Percentiles rank a stretch among this genome's conserved stretches.
These are phyloP conservation scores for Limenitis camilla DNA, from an alignment of 2,888 invertebrate species.

Conservation along the genomic window DNA sequence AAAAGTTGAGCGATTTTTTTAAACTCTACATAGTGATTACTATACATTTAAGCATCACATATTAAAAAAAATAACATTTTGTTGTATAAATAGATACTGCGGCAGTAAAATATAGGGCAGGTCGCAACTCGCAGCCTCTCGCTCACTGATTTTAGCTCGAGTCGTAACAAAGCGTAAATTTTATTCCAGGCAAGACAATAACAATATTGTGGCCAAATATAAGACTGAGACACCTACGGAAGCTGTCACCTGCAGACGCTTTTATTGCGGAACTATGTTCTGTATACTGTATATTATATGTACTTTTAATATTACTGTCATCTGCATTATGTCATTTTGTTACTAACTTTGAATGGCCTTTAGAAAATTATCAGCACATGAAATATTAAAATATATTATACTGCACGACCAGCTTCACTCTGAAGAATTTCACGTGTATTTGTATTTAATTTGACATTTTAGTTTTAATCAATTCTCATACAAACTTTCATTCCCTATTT, in stretches of 20 bases:
- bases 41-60: constrained; percentile 5
- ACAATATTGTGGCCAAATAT: constrained; percentile 18
- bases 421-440: too few relatives aligned
- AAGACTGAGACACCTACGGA: constrained; percentile 18
- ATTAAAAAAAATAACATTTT: constrained; percentile 14
- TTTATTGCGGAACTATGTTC: constrained; percentile 11
- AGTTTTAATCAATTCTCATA: too few relatives aligned
- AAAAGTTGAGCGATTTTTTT: too few relatives aligned
- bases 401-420: too few relatives aligned
- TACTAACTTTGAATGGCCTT: background rate
- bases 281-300: background rate
- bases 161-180: constrained; percentile 23
- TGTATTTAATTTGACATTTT: too few relatives aligned
- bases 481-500: too few relatives aligned
- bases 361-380: too few relatives aligned
- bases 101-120: constrained; percentile 17
- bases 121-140: constrained; percentile 14
- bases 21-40: background rate
- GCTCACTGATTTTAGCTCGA: constrained; percentile 12
- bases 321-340: background rate
- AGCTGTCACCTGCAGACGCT: constrained; percentile 14
- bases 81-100: constrained; percentile 9
- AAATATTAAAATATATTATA: too few relatives aligned
- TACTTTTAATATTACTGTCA: background rate
- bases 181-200: constrained; percentile 24